These are phyloP conservation scores for Phalanger gymnotis DNA, from an alignment of 2,797 vertebrate species.

Conservation along the genomic window DNA sequence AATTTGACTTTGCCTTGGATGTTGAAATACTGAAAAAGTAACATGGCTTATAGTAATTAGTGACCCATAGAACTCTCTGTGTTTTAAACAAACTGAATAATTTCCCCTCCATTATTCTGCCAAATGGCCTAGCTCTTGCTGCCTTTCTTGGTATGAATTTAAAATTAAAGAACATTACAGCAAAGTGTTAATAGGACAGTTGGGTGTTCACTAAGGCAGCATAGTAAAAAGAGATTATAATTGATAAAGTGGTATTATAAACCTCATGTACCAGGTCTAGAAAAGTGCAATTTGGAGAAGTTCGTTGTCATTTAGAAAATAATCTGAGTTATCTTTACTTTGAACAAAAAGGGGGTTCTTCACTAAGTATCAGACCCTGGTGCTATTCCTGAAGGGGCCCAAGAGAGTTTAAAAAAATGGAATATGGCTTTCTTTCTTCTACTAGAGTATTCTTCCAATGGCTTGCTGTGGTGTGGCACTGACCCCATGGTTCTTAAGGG, in stretches of 20 bases:
- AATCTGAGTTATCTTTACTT: neutral
- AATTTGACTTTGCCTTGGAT: neutral
- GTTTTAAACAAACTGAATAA: slow-evolving; percentile 7
- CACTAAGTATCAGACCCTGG: neutral
- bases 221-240: neutral
- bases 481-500: neutral
- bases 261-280: neutral
- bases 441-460: neutral
- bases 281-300: neutral
- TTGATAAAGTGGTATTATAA: neutral
- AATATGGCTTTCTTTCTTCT: neutral
- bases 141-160: neutral
- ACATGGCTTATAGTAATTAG: neutral
- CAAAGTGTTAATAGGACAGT: neutral
- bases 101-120: neutral
- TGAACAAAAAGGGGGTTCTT: neutral
- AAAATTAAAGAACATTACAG: neutral
- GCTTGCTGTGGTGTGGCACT: neutral
- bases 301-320: neutral
- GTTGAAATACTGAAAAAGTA: neutral
- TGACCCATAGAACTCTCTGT: neutral
- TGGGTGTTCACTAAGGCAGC: neutral
- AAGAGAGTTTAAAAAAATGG: neutral
- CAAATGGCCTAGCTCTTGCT: neutral
- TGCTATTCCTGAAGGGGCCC: neutral